Evolutionary conservation across 1,140 invertebrate genomes (phyloP).

Genomic region (Atopsyche davidsoni): DNA sequence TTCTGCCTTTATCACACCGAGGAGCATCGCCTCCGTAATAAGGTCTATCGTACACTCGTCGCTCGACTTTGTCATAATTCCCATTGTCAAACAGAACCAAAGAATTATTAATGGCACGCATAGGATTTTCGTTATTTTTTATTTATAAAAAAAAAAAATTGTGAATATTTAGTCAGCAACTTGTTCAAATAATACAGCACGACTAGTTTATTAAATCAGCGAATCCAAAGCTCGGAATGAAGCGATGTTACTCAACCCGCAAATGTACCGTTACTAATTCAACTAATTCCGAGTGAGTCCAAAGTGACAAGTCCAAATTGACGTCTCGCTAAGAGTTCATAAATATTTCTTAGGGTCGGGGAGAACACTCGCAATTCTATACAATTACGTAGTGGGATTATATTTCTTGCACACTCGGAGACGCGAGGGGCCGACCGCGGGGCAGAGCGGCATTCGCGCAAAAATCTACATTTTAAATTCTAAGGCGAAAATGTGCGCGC

Average conservation of each 20-base stretch:
- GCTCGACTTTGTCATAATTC: too few relatives aligned
- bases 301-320: conserved; percentile 17
- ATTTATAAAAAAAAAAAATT: not conserved
- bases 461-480: conserved; percentile 29
- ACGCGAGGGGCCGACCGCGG: not conserved
- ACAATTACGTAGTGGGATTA: conserved; percentile 15
- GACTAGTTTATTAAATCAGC: not conserved
- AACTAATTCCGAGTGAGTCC: conserved; percentile 20
- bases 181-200: not conserved
- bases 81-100: too few relatives aligned
- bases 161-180: too few relatives aligned
- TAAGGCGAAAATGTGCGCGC: not conserved
- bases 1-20: too few relatives aligned
- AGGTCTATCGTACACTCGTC: too few relatives aligned
- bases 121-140: not conserved
- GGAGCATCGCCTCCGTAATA: too few relatives aligned
- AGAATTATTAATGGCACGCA: too few relatives aligned
- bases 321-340: conserved; percentile 23
- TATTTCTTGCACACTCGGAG: not conserved
- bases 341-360: conserved; percentile 18
- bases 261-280: conserved; percentile 15
- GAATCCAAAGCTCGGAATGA: not conserved
- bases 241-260: not conserved
- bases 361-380: conserved; percentile 2
- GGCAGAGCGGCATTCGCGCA: not conserved